Evolutionary conservation across 2,888 invertebrate genomes (phyloP), one percentile per base, ranked within the genome.

Genomic region (Eueremaeus valkanovi): DNA sequence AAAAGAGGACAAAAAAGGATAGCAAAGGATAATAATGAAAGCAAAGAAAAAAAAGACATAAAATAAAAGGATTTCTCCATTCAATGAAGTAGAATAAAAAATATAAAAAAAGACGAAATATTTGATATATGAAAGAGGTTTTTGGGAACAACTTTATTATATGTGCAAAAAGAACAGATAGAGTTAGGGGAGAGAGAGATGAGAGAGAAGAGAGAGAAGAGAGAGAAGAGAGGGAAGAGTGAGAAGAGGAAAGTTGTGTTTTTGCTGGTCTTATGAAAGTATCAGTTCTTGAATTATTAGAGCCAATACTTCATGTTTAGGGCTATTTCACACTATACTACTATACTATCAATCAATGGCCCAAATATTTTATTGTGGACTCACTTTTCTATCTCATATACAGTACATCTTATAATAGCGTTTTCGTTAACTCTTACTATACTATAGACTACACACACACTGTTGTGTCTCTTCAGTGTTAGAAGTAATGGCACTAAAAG

Each of bases 201-300:
- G 11, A 16, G 5, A 51, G 51, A 21, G 21, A 51, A 21, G 16
- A 3, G n/a, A 21, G n/a, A 51, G 5, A 24, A 5, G 24, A 24
- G 8, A 3, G 55, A 55, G 24, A 55, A 55, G 27, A 55, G 51
- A 63, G 13, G 9, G 31, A 18, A 33, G 13, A 18, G 2, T n/a
- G 5, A 21, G 9, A n/a, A 24, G 24, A 58, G 31, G 18, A 63
- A n/a, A 63, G n/a, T n/a, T 31, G 33, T 63, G 33, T 29, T 9
- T 31, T 29, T 29, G 11, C 27, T 24, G 31, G 29, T 63, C 33
- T 63, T 33, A 63, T 63, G 8, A 6, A 18, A 24, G 63, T 63
- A 63, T 63, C 63, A 63, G n/a, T 33, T 5, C 18, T 42, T 68
- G 68, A 68, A 68, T 68, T 68, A 68, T 68, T 68, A 68, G 68